Conservation (phyloP, 2,888 invertebrate genomes). For the Toxonevra muliebris region DNA sequence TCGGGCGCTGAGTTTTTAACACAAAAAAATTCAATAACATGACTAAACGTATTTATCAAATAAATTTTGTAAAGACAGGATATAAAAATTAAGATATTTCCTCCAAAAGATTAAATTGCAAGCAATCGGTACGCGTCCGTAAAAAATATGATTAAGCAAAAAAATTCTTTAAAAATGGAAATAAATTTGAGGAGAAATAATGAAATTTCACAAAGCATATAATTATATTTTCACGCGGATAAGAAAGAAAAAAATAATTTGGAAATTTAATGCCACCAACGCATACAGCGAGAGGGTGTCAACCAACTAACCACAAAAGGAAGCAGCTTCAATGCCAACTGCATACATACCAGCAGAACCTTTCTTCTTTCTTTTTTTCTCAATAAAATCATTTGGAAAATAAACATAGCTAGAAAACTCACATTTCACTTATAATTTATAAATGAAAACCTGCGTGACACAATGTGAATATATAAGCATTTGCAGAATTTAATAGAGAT, state of each 20-base stretch:
- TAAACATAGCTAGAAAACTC: neutral
- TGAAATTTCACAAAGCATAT: too few species aligned
- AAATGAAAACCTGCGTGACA: too few species aligned
- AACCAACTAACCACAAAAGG: too few species aligned
- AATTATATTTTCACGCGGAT: too few species aligned
- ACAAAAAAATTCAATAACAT: slow-evolving; percentile 30
- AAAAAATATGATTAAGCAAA: slow-evolving; percentile 49
- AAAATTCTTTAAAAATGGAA: neutral
- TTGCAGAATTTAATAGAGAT: slow-evolving; percentile 17
- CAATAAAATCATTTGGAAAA: neutral
- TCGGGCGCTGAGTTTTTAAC: neutral
- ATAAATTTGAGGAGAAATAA: neutral
- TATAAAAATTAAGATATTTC: slow-evolving; percentile 52
- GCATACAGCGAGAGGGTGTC: neutral
- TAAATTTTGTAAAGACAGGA: slow-evolving; percentile 42
- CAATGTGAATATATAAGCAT: neutral
- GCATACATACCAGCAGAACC: too few species aligned
- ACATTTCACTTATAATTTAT: too few species aligned
- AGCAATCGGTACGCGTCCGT: slow-evolving; percentile 38
- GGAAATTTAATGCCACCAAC: slow-evolving; percentile 18
- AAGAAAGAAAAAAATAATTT: too few species aligned
- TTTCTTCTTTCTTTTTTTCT: slow-evolving; percentile 20
- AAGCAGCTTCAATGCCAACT: neutral
- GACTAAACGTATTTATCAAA: slow-evolving; percentile 28
- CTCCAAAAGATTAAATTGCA: slow-evolving; percentile 47